Percentiles rank a stretch among this genome's conserved stretches.
Evolutionary conservation across 2,797 vertebrate species (phyloP).

Genomic region (Lepilemur ruficaudatus): DNA sequence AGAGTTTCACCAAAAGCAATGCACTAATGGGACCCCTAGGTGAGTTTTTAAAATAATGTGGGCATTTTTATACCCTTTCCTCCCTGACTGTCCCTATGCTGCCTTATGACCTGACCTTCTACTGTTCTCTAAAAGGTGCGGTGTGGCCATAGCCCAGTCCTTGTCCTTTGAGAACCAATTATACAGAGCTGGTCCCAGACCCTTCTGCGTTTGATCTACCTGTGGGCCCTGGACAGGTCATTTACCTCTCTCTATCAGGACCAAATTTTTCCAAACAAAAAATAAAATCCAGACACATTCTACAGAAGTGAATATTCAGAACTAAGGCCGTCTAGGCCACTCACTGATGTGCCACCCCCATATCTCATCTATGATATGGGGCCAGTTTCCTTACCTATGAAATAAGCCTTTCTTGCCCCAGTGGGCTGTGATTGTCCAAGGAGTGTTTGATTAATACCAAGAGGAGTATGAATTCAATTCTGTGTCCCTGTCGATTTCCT

Average conservation of each 20-base stretch:
- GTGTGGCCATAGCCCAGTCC: not conserved
- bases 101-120: not conserved
- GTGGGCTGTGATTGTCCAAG: not conserved
- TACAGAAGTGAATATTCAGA: not conserved
- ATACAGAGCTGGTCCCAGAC: not conserved
- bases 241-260: not conserved
- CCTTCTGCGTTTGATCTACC: not conserved
- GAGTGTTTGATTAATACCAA: not conserved
- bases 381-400: not conserved
- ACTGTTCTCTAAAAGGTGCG: not conserved
- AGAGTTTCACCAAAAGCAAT: not conserved
- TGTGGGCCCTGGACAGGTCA: not conserved
- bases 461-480: not conserved
- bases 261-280: not conserved
- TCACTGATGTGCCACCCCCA: not conserved
- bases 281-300: not conserved
- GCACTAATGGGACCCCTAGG: not conserved
- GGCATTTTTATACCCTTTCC: not conserved
- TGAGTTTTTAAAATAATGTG: not conserved
- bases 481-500: not conserved
- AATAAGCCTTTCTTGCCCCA: not conserved
- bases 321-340: not conserved
- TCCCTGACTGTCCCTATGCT: not conserved
- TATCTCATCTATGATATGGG: not conserved
- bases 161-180: not conserved